A percentile compares a stretch with the other conserved stretches of the same genome.
These are phyloP conservation scores for Lethrus apterus DNA, from an alignment of 1,140 invertebrate genomes.

Conservation along the genomic window DNA sequence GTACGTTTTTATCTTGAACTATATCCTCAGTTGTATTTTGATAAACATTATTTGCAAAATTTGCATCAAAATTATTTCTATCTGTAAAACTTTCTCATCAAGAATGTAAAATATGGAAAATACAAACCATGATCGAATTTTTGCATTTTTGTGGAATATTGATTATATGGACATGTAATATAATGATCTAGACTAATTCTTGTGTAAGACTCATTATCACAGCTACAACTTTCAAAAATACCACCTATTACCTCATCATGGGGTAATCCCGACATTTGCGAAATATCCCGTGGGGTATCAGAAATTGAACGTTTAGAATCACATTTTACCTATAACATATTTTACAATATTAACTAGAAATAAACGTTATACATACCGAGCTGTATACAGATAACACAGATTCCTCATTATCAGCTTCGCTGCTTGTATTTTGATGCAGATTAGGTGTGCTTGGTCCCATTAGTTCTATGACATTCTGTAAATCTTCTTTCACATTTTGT, in stretches of 20 bases:
- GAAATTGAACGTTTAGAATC: background rate
- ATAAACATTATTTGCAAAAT: too few species aligned
- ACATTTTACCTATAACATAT: conserved; percentile 1
- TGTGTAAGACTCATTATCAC: too few species aligned
- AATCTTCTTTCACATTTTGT: conserved; percentile 14
- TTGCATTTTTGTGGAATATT: conserved; percentile 3
- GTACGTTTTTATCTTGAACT: too few species aligned
- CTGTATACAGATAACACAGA: conserved; percentile 14
- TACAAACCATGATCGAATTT: conserved; percentile 10
- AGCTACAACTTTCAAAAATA: too few species aligned
- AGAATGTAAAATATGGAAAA: too few species aligned
- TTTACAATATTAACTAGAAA: background rate
- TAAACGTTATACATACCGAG: conserved; percentile 4
- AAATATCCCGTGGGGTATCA: conserved; percentile 19
- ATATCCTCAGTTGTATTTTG: too few species aligned
- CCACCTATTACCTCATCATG: conserved; percentile 10
- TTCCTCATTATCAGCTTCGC: conserved; percentile 21
- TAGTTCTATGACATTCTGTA: conserved; percentile 23
- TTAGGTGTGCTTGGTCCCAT: conserved; percentile 23
- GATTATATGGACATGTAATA: conserved; percentile 3
- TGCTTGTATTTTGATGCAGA: conserved; percentile 3
- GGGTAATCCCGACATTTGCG: conserved; percentile 19
- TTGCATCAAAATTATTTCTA: too few species aligned
- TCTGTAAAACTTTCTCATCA: background rate
- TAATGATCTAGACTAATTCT: conserved; percentile 11